Conservation (phyloP, 2,113 vertebrate genomes). For the Rhinopomastus cyanomelas region DNA sequence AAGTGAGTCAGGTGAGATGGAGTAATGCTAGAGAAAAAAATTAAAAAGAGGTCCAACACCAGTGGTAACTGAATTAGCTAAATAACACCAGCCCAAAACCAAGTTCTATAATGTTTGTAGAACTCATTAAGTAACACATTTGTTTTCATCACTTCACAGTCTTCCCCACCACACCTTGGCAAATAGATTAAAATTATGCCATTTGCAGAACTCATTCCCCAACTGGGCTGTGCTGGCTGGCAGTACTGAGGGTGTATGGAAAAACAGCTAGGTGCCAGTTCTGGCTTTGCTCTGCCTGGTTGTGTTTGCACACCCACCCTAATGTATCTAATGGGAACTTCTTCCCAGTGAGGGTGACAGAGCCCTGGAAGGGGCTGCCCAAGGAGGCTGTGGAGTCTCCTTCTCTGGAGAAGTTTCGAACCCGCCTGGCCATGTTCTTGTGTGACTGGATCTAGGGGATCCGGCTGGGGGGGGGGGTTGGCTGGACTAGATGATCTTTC, state of each 20-base stretch:
- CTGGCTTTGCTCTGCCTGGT: accelerated
- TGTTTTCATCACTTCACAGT: background rate
- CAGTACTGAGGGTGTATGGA: background rate
- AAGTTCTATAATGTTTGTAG: background rate
- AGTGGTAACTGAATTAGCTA: background rate
- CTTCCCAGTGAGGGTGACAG: too few relatives aligned
- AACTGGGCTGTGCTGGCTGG: background rate
- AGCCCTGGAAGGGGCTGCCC: too few relatives aligned
- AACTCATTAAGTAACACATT: background rate
- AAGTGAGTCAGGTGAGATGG: background rate
- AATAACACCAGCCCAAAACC: background rate
- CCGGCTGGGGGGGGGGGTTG: too few relatives aligned
- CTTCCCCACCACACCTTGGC: background rate
- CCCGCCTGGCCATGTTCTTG: too few relatives aligned
- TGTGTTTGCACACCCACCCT: accelerated
- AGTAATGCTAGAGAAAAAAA: background rate
- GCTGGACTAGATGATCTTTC: too few relatives aligned
- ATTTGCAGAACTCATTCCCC: background rate
- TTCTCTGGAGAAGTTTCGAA: too few relatives aligned
- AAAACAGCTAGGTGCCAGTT: background rate
- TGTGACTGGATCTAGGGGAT: too few relatives aligned
- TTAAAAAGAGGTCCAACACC: background rate
- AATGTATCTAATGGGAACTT: background rate
- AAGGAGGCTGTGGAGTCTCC: too few relatives aligned
- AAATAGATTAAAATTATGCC: background rate